Evolutionary conservation across 2,113 vertebrate genomes (phyloP).

Genomic region (Mastomys coucha): DNA sequence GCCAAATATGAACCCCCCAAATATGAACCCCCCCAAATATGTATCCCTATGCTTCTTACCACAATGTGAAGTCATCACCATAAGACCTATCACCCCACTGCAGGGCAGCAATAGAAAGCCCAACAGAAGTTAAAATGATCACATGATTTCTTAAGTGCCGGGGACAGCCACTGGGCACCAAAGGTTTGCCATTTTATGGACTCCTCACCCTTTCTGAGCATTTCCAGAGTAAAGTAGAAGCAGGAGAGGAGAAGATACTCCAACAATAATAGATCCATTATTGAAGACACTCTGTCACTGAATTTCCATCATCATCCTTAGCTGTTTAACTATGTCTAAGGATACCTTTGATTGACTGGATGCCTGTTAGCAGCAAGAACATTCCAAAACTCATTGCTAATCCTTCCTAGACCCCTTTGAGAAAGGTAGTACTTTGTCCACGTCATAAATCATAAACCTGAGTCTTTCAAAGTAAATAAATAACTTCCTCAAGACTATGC

Average conservation of each 20-base stretch:
- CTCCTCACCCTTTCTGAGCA: constrained; percentile 15
- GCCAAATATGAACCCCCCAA: not conserved
- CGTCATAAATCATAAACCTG: not conserved
- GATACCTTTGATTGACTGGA: not conserved
- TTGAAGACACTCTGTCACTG: constrained; percentile 3
- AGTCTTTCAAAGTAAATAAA: not conserved
- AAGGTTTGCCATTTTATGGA: constrained; percentile 25
- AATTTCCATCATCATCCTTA: not conserved
- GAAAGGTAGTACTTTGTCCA: not conserved
- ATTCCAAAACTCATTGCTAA: not conserved
- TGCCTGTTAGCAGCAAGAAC: not conserved
- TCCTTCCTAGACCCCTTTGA: not conserved
- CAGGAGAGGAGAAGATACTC: not conserved
- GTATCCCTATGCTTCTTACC: not conserved
- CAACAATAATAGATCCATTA: not conserved
- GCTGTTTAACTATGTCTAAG: constrained; percentile 19
- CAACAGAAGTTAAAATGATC: constrained; percentile 21
- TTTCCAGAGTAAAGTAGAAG: not conserved
- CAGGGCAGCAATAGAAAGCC: not conserved
- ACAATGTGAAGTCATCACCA: not conserved
- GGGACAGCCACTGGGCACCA: not conserved
- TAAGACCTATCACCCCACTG: not conserved
- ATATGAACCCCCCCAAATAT: not conserved
- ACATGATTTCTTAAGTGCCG: not conserved
- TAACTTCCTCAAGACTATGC: not conserved